Evolutionary conservation across 2,888 invertebrate species (phyloP).

Genomic region (Aelia acuminata): DNA sequence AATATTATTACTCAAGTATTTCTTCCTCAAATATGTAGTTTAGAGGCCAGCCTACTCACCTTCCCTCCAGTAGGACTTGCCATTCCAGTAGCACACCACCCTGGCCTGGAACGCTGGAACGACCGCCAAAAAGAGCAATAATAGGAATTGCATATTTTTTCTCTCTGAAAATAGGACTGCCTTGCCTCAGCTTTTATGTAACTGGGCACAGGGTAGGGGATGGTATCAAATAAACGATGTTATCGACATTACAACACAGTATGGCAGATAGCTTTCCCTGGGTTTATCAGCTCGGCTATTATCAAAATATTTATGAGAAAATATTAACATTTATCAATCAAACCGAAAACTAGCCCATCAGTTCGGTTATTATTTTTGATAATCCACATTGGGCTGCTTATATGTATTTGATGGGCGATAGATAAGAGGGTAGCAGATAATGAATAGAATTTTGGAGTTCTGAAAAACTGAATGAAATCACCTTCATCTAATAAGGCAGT

Average conservation of each 20-base stretch:
- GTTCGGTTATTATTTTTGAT: too few species aligned
- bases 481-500: too few species aligned
- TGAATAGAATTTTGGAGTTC: too few species aligned
- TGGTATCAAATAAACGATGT: neutral
- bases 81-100: constrained; percentile 82
- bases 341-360: neutral
- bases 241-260: neutral
- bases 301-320: neutral
- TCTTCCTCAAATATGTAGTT: neutral
- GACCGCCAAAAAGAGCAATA: neutral
- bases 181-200: neutral
- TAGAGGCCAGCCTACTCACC: constrained; percentile 72
- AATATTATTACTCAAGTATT: too few species aligned
- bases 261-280: neutral
- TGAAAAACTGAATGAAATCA: too few species aligned
- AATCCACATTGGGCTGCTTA: too few species aligned
- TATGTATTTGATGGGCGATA: too few species aligned
- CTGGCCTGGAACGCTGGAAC: constrained; percentile 71
- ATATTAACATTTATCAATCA: neutral
- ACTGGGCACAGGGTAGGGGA: neutral
- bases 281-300: neutral
- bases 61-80: constrained; percentile 78
- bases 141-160: constrained; percentile 15
- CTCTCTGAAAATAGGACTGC: neutral
- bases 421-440: too few species aligned